Conservation (phyloP, 2,888 invertebrate species). For the Epirrita christyi region DNA sequence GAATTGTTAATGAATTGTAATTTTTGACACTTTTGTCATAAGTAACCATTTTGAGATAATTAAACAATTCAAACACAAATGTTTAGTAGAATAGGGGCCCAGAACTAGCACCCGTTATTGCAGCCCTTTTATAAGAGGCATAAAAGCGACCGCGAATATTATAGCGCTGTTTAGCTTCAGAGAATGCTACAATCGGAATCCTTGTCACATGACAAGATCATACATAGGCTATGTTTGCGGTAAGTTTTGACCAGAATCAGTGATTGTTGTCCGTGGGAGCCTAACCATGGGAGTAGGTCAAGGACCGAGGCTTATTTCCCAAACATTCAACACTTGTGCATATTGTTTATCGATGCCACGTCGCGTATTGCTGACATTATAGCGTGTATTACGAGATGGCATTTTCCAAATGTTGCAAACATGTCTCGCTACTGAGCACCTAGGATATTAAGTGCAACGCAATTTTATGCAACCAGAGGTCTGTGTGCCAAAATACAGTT, state of each 20-base stretch:
- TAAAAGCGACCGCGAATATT: too few species aligned
- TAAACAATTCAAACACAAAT: too few species aligned
- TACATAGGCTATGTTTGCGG: too few species aligned
- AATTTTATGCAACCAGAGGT: conserved; percentile 32
- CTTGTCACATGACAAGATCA: too few species aligned
- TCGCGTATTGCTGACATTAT: conserved; percentile 31
- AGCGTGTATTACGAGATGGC: conserved; percentile 29
- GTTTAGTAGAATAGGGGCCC: too few species aligned
- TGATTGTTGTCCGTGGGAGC: conserved; percentile 69
- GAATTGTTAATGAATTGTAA: too few species aligned
- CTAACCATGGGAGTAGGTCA: conserved; percentile 57
- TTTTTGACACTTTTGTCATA: too few species aligned
- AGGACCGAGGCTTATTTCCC: conserved; percentile 62
- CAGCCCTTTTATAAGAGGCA: too few species aligned
- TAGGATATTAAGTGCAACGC: conserved; percentile 36
- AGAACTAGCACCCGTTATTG: too few species aligned
- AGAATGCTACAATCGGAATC: too few species aligned
- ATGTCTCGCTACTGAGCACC: conserved; percentile 36
- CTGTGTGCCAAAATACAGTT: conserved; percentile 20
- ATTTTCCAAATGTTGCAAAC: conserved; percentile 39
- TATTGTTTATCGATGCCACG: conserved; percentile 10
- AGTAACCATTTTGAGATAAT: too few species aligned
- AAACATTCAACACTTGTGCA: conserved; percentile 37
- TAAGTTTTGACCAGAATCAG: conserved; percentile 16
- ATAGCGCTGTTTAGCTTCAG: too few species aligned